phyloP scores from a whole-genome alignment of 2,888 invertebrate species.

The Scelioninae gen. 2 region DNA sequence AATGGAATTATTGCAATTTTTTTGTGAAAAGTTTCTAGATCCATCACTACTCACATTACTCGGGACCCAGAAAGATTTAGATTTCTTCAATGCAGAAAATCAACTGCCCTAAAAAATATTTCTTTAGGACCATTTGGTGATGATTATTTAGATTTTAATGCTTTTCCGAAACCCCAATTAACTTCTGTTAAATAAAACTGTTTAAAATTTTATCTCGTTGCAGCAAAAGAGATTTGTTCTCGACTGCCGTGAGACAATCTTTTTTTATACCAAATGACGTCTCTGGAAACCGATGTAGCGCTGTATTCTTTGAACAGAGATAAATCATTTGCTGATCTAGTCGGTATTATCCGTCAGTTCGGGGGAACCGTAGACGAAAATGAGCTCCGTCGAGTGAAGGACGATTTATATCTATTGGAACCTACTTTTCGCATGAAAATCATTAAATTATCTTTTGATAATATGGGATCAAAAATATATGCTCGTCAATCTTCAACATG shows the following conservation, averaged over 20 bases:
- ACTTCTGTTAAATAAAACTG: not conserved
- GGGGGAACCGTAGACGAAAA: too few species aligned
- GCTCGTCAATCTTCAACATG: too few species aligned
- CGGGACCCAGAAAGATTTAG: not conserved
- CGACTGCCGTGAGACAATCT: slow-evolving; percentile 5
- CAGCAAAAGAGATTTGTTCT: slow-evolving; percentile 7
- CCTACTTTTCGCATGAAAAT: too few species aligned
- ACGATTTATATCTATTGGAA: too few species aligned
- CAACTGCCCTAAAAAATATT: slow-evolving; percentile 11
- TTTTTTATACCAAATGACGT: slow-evolving; percentile 15
- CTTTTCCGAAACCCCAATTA: not conserved
- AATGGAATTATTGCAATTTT: slow-evolving; percentile 1
- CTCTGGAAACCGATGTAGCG: not conserved
- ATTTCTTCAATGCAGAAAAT: slow-evolving; percentile 9
- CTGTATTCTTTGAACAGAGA: slow-evolving; percentile 11
- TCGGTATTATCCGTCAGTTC: too few species aligned
- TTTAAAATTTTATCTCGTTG: slow-evolving; percentile 25
- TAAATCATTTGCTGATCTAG: not conserved
- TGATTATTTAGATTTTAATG: slow-evolving; percentile 2
- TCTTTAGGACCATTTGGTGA: slow-evolving; percentile 10
- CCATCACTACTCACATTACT: not conserved
- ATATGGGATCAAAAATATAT: too few species aligned
- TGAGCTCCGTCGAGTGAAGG: too few species aligned
- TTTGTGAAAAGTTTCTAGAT: slow-evolving; percentile 4
- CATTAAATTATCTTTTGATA: too few species aligned